Conservation (phyloP, 2,797 vertebrate genomes). For the Carduelis carduelis region DNA sequence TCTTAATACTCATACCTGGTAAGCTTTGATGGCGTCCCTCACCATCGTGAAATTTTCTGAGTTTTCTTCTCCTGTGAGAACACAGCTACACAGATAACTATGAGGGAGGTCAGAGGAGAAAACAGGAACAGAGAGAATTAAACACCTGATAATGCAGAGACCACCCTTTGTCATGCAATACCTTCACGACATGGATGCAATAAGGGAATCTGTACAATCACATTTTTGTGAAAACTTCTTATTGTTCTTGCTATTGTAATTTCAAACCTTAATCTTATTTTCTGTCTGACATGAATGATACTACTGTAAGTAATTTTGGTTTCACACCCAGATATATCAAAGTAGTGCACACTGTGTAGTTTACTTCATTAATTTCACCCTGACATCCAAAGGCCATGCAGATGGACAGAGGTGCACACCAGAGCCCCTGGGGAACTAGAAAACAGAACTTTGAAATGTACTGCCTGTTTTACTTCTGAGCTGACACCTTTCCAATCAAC, state of each 20-base stretch:
- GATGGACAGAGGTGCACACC: not conserved
- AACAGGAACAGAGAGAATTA: not conserved
- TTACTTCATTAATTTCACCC: not conserved
- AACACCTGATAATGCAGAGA: not conserved
- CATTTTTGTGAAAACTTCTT: not conserved
- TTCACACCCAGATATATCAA: not conserved
- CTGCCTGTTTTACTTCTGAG: not conserved
- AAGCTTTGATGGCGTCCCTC: constrained; percentile 74
- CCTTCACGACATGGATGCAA: not conserved
- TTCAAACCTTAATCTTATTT: not conserved
- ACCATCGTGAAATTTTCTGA: constrained; percentile 78
- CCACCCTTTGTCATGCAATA: not conserved
- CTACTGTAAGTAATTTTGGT: not conserved
- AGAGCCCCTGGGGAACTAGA: not conserved
- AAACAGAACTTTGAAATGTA: not conserved
- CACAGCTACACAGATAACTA: constrained; percentile 86
- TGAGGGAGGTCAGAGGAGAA: not conserved
- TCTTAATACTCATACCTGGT: constrained; percentile 80
- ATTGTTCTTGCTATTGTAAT: not conserved
- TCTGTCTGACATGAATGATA: not conserved
- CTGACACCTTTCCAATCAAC: not conserved
- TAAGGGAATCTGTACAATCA: not conserved
- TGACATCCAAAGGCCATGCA: not conserved
- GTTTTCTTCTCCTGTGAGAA: constrained; percentile 75
- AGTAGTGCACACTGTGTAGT: not conserved